Base-by-base conservation (phyloP, 2,888 invertebrate genomes). In the Bembecia ichneumoniformis region DNA sequence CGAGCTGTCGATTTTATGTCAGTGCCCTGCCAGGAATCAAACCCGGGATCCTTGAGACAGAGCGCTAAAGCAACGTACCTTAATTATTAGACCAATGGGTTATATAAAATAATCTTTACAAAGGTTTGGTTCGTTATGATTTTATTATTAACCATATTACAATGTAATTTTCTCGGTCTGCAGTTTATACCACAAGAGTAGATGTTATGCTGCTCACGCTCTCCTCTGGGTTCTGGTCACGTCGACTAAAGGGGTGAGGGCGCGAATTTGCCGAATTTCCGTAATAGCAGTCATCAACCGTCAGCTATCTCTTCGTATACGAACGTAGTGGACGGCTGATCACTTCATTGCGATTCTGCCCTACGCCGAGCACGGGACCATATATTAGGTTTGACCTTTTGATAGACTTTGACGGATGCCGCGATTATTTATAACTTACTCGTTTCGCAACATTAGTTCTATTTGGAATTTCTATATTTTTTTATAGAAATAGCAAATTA, bases 251-350 rank as follows among this genome's bases (percentile, higher is more conserved):
- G 74, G 79, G 78, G 77, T 77, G 71, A 76, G 69, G 71, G 63
- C 66, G 71, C 71, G 74, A 79, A 79, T 77, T 75, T 66, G 60
- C 66, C 64, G 68, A 79, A 76, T 78, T 76, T 71, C 66, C 66
- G 47, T 77, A 77, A 81, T 74, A 65, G 64, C 64, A 69, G 67
- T 74, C 78, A 77, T 78, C 73, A 72, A 60, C 54, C 65, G 62
- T 60, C 64, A 64, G 64, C 59, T 60, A 62, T 60, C 58, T 62
- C 51, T 53, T 51, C 50, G 20, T 20, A 20, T 49, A 36, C 35
- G 49, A 16, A 47, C 17, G 15, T 17, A 16, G 20, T 52, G 58
- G 52, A 61, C 57, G 58, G 55, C 62, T 66, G 68, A 74, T 74
- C 68, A 68, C 69, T 71, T 76, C 68, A 74, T 75, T 75, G 67